Conservation (phyloP, 2,797 vertebrate genomes). For the Acanthurus leucopareius region DNA sequence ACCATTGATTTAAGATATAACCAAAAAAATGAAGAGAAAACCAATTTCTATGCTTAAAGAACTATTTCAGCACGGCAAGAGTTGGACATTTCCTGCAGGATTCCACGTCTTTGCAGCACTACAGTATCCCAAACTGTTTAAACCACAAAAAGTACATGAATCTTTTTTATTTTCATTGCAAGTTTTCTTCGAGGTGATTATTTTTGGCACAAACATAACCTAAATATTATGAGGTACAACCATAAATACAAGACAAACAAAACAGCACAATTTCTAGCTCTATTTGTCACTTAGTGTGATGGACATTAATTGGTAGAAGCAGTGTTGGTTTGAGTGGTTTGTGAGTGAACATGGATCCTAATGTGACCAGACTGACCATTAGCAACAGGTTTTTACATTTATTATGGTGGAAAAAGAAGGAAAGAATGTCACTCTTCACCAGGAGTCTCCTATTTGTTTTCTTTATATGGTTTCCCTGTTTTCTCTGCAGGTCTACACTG, state of each 20-base stretch:
- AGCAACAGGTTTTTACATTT: slow-evolving; percentile 10
- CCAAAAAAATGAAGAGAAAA: too few relatives aligned
- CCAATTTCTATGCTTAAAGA: too few relatives aligned
- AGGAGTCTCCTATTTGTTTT: neutral
- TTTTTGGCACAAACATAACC: neutral
- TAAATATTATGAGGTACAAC: neutral
- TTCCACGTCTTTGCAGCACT: too few relatives aligned
- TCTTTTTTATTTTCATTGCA: neutral
- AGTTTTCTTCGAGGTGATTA: neutral
- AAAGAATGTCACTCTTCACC: neutral
- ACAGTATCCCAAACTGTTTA: neutral
- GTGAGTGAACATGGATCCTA: slow-evolving; percentile 8
- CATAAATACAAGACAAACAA: neutral
- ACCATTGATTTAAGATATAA: slow-evolving; percentile 3
- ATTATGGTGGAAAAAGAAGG: slow-evolving; percentile 8
- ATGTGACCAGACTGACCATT: slow-evolving; percentile 11
- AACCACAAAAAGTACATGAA: neutral
- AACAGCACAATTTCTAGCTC: neutral
- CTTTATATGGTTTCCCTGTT: neutral
- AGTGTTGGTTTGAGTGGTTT: slow-evolving; percentile 15
- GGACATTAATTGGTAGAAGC: slow-evolving; percentile 4
- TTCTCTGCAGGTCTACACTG: neutral
- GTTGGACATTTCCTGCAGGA: neutral
- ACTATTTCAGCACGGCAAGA: neutral
- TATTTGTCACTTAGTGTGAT: slow-evolving; percentile 24